A percentile compares a stretch with the other conserved stretches of the same genome.
phyloP scores from a whole-genome alignment of 35 echinoderm and acorn worm species.

The Holothuria glaberrima region DNA sequence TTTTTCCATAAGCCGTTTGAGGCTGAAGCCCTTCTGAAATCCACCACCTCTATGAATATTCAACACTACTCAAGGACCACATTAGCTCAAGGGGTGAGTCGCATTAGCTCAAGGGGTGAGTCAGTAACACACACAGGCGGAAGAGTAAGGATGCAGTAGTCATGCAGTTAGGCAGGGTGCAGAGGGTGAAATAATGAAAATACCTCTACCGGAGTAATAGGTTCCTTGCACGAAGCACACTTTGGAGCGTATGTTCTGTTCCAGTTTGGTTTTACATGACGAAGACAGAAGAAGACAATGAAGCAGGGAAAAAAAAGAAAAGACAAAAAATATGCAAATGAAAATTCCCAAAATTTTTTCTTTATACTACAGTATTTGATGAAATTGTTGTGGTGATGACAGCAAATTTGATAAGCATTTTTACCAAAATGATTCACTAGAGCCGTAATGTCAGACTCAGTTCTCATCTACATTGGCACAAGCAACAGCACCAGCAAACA shows the following conservation, averaged over 20 bases:
- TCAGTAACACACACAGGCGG: background rate
- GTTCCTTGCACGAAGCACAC: constrained; percentile 90
- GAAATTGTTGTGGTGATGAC: too few relatives aligned
- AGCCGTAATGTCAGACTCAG: background rate
- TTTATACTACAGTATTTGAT: too few relatives aligned
- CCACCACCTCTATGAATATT: too few relatives aligned
- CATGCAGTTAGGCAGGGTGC: constrained; percentile 31
- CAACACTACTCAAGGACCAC: too few relatives aligned
- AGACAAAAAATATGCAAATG: background rate
- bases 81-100: too few relatives aligned
- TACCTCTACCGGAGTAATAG: constrained; percentile 99
- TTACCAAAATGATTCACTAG: background rate
- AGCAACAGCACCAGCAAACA: too few relatives aligned
- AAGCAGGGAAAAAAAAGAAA: background rate
- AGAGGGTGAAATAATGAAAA: constrained; percentile 61
- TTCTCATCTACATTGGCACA: too few relatives aligned
- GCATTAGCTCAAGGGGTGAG: too few relatives aligned
- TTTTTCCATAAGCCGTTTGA: too few relatives aligned
- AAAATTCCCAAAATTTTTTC: background rate
- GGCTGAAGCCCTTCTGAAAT: too few relatives aligned
- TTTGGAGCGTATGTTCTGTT: constrained; percentile 93
- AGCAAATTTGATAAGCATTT: background rate
- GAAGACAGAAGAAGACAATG: constrained; percentile 15
- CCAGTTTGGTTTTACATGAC: background rate
- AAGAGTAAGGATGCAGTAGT: background rate